Conservation (phyloP, 2,797 vertebrate species). For the Acanthornis magna region DNA sequence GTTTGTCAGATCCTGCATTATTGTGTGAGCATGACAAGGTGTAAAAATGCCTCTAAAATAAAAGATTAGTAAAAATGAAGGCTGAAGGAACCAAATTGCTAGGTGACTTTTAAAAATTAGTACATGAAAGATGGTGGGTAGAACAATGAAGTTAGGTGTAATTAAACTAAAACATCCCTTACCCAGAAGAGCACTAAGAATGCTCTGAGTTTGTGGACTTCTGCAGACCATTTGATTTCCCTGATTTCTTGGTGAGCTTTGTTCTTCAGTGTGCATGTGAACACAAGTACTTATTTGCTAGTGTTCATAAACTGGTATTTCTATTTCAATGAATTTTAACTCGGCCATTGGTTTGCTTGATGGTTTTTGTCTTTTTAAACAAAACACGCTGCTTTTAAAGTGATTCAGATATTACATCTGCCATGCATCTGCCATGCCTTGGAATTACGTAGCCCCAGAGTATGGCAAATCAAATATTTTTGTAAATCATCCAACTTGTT, state of each 20-base stretch:
- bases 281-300: background rate
- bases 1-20: background rate
- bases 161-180: background rate
- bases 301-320: background rate
- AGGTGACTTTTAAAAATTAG: background rate
- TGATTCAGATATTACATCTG: background rate
- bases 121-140: background rate
- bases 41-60: background rate
- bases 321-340: background rate
- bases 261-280: background rate
- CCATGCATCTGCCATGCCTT: background rate
- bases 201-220: background rate
- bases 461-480: background rate
- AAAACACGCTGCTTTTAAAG: background rate
- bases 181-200: background rate
- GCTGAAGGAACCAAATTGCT: background rate
- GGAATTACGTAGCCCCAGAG: background rate
- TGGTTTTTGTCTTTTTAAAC: background rate
- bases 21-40: rapidly evolving
- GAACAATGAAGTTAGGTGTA: background rate
- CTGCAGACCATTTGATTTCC: background rate
- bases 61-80: background rate
- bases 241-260: background rate
- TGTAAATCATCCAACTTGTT: background rate
- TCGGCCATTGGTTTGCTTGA: background rate